Base-by-base conservation (phyloP, 2,797 vertebrate species). In the Gymnothorax javanicus region DNA sequence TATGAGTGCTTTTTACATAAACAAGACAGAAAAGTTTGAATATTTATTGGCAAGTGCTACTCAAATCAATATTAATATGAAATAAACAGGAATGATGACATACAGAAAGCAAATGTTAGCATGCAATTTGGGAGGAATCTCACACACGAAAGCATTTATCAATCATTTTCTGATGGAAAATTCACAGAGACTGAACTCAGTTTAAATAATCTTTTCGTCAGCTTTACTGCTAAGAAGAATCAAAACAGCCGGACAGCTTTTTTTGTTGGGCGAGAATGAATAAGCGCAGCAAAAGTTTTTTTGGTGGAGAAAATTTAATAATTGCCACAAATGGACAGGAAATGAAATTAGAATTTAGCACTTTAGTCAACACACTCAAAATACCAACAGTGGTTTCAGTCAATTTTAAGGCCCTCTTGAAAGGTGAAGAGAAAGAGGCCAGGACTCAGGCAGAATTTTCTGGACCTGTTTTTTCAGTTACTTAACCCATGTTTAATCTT, bases 1-100 rank as follows among this genome's bases (percentile, higher is more conserved):
- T 95, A 94, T 95, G 96, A 95, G 94, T 93, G 96, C 96, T 97
- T 97, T 96, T 96, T 95, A 94, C 95, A 91, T 94, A 94, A 95
- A 97, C 84, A 91, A 96, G 95, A 96, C 95, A 96, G 93, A 97
- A 91, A 96, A 90, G 96, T 95, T 95, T 94, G 94, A 94, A 94
- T 90, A 95, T 96, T 96, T 95, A 96, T 95, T 96, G 90, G 91
- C 90, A 93, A 93, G 94, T 92, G 95, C 94, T 93, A 95, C 89
- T 91, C 91, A 85, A 94, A 93, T 90, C 90, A 89, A 91, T 84
- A 93, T 86, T 90, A 93, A 91, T 88, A 94, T 90, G 89, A 89
- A 95, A 82, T 62, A 77, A 85, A 67, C 57, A 85, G 77, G 54
- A 83, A 83, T 86, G 93, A 95, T 87, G 86, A 82, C 82, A 75